Conservation (phyloP, 1,140 invertebrate genomes). For the Lethocerus indicus region DNA sequence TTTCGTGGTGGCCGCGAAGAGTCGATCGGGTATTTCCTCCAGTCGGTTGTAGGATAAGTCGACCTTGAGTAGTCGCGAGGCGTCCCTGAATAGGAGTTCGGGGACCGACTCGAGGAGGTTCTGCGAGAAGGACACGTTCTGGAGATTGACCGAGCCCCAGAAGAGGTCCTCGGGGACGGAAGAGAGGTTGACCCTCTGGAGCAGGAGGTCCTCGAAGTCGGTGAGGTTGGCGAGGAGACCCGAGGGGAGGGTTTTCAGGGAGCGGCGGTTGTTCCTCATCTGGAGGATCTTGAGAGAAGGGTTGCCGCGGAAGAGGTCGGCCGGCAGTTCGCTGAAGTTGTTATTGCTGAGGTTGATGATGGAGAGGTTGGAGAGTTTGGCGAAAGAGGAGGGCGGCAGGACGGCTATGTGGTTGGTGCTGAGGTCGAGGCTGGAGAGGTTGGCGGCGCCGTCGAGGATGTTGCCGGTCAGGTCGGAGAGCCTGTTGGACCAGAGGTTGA, state of each 20-base stretch:
- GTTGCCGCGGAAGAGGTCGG: constrained; percentile 34
- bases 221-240: constrained; percentile 34
- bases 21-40: constrained; percentile 27
- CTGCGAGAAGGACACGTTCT: constrained; percentile 32
- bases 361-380: constrained; percentile 33
- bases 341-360: constrained; percentile 39
- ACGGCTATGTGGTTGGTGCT: constrained; percentile 38
- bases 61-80: constrained; percentile 32
- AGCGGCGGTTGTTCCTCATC: constrained; percentile 33
- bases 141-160: constrained; percentile 30
- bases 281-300: constrained; percentile 31
- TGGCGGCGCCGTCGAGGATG: constrained; percentile 35
- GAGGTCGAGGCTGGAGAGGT: constrained; percentile 38
- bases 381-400: constrained; percentile 35
- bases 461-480: constrained; percentile 34
- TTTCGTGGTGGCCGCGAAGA: constrained; percentile 30
- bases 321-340: constrained; percentile 36
- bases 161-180: constrained; percentile 36
- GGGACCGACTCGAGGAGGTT: constrained; percentile 36
- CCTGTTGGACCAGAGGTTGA: constrained; percentile 44
- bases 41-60: constrained; percentile 37
- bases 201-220: constrained; percentile 29
- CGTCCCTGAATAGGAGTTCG: constrained; percentile 33
- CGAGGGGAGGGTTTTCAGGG: constrained; percentile 32
- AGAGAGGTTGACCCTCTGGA: constrained; percentile 30